Percentiles rank a stretch among this genome's conserved stretches.
Conservation (phyloP, 2,797 vertebrate genomes). For the Rhynchotus rufescens region DNA sequence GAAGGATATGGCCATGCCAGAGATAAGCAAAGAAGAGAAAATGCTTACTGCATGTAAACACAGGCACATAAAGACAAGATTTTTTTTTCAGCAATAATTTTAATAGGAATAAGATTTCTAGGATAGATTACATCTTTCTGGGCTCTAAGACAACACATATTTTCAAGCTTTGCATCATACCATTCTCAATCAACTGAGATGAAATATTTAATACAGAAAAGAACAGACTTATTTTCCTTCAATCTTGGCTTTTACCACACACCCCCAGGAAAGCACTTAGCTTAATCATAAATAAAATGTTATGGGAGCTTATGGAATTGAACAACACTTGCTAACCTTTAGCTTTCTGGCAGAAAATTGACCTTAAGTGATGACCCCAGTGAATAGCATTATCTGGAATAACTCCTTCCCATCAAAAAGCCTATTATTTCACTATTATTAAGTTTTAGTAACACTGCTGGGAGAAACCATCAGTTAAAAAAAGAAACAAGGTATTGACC, state of each 20-base stretch:
- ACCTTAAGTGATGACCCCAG: slow-evolving; percentile 38
- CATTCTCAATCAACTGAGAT: slow-evolving; percentile 31
- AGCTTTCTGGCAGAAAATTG: slow-evolving; percentile 48
- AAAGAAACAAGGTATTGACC: slow-evolving; percentile 49
- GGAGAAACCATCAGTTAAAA: slow-evolving; percentile 50
- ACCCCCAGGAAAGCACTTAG: slow-evolving; percentile 6
- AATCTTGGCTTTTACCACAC: slow-evolving; percentile 37
- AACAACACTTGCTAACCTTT: slow-evolving; percentile 54
- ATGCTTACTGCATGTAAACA: slow-evolving; percentile 33
- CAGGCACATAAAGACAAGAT: neutral
- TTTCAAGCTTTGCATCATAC: slow-evolving; percentile 37
- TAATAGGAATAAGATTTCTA: slow-evolving; percentile 6
- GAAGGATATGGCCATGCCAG: neutral
- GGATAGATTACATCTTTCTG: neutral
- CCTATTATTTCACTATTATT: slow-evolving; percentile 63
- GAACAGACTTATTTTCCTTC: slow-evolving; percentile 46
- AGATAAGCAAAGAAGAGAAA: slow-evolving; percentile 36
- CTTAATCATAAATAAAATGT: slow-evolving; percentile 57
- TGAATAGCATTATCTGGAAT: slow-evolving; percentile 44
- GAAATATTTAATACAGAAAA: slow-evolving; percentile 49
- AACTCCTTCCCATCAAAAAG: slow-evolving; percentile 28
- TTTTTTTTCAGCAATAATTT: neutral
- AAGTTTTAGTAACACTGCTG: slow-evolving; percentile 50
- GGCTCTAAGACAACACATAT: slow-evolving; percentile 6
- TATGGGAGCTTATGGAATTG: slow-evolving; percentile 27